Evolutionary conservation across 2,113 vertebrate species (phyloP).

Genomic region (Varanus salvator): DNA sequence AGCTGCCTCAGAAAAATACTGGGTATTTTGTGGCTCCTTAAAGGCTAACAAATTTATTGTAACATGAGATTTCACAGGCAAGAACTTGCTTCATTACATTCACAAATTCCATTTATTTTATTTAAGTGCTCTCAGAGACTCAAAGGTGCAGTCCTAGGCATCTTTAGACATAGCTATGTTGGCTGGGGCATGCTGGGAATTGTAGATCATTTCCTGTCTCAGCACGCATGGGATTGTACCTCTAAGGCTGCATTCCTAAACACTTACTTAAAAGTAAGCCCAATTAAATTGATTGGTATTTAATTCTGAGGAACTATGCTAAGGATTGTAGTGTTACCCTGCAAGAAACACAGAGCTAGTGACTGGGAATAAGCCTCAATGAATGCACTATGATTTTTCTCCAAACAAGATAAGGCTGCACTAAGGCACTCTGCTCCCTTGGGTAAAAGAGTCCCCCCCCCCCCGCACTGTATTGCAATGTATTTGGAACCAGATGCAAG

Average conservation of each 20-base stretch:
- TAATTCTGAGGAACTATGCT: neutral
- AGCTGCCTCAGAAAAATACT: neutral
- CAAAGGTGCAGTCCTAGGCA: too few relatives aligned
- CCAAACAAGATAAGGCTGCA: neutral
- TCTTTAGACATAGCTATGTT: too few relatives aligned
- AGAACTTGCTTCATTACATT: neutral
- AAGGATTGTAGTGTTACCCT: neutral
- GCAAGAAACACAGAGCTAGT: neutral
- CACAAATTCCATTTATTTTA: neutral
- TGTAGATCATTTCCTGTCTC: too few relatives aligned
- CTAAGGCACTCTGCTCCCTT: neutral
- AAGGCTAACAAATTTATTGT: neutral
- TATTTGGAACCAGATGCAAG: neutral
- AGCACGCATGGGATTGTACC: too few relatives aligned
- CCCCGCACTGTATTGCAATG: neutral
- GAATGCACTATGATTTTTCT: neutral
- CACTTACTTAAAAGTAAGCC: neutral
- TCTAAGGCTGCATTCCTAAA: neutral
- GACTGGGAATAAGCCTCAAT: neutral
- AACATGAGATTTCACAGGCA: neutral
- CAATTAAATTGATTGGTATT: neutral
- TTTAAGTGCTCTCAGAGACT: neutral
- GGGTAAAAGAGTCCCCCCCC: neutral
- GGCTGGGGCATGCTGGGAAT: too few relatives aligned
- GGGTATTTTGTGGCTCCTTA: too few relatives aligned